Base-by-base conservation (phyloP, 1,140 invertebrate species). In the Bombyx mandarina region DNA sequence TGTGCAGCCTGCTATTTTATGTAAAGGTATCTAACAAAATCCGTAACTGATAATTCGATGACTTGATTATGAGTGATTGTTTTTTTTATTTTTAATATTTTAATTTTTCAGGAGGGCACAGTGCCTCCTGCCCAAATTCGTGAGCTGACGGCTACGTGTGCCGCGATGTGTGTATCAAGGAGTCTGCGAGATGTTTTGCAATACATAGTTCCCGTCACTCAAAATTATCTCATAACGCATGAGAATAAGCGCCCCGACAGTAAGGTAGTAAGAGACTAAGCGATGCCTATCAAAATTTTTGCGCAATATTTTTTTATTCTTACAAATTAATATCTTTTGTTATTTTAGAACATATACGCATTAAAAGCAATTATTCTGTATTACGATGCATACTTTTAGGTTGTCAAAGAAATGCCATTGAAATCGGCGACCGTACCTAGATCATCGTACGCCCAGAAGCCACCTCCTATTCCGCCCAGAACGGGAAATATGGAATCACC, bases 1-100 rank as follows among this genome's bases (percentile, higher is more conserved):
- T 99, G 0, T 98, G 97, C 86, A 94, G 97, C 75, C 82, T 98
- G 10, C 87, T 98, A 18, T 90, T 90, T 47, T 91, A 94, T 71
- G 93, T 95, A 66, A 93, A 93, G 83, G 94, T 95, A 89, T 85
- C 85, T 72, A 44, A 55, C 55, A 22, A 26, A 26, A 8, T 18
- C 26, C 1, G 1, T 35, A 35, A 35, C 2, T 5, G 26, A 35
- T 35, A 35, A 35, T 35, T 1, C 1, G 26, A 35, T 35, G 4
- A 35, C 2, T 35, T 35, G 26, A 35, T 35, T 35, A 35, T 35
- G 2, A 35, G 26, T 35, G 26, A 35, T 35, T 35, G 26, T 35
- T 35, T 35, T 35, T 35, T 22, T 63, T 49, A 45, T 56, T 54
- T 52, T 35, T 18, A 18, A 61, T 75, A 8, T 45, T 54, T 45